Conservation (phyloP, 1,140 invertebrate genomes). For the Thaumatotibia leucotreta region DNA sequence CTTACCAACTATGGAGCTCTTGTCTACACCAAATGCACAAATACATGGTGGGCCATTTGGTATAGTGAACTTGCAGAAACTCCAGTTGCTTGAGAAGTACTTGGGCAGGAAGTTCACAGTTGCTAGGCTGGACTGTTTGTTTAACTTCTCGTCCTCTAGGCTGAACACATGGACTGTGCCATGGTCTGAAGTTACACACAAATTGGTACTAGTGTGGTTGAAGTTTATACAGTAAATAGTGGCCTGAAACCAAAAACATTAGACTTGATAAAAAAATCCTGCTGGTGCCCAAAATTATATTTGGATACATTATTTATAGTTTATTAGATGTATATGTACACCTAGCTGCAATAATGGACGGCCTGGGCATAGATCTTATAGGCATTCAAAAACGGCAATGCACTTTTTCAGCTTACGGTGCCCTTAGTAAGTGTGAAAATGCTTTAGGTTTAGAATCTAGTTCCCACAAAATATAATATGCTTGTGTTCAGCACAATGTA, state of each 20-base stretch:
- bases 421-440: too few species aligned
- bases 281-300: too few species aligned
- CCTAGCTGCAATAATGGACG: too few species aligned
- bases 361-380: too few species aligned
- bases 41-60: constrained; percentile 96
- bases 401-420: too few species aligned
- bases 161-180: constrained; percentile 98
- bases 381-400: too few species aligned
- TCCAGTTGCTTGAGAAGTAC: constrained; percentile 99
- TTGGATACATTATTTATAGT: too few species aligned
- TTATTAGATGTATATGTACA: too few species aligned
- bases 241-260: constrained; percentile 80
- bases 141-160: constrained; percentile 94
- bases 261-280: too few species aligned
- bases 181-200: constrained; percentile 98
- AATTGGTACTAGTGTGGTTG: constrained; percentile 95
- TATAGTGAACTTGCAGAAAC: constrained; percentile 98
- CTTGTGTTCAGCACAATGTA: too few species aligned
- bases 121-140: constrained; percentile 94
- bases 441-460: too few species aligned
- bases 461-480: too few species aligned
- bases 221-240: constrained; percentile 93
- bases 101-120: constrained; percentile 96
- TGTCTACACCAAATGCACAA: constrained; percentile 96
- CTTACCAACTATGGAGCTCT: constrained; percentile 96